Conservation (phyloP, 2,113 vertebrate species). For the Xenopus borealis region DNA sequence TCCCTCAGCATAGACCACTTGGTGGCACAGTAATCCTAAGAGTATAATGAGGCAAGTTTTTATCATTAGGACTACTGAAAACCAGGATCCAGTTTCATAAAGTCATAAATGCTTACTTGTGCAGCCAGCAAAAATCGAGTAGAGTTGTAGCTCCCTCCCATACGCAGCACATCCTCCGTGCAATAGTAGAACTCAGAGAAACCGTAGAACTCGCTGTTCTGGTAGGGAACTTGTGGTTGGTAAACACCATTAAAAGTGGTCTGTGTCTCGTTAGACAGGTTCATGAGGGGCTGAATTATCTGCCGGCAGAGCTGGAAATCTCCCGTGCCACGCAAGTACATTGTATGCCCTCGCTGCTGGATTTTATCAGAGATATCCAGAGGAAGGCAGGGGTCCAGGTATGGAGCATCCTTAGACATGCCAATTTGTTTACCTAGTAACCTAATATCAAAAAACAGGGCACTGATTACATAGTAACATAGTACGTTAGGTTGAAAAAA, state of each 20-base stretch:
- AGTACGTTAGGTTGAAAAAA: too few relatives aligned
- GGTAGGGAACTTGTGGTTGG: constrained; percentile 84
- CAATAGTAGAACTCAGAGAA: constrained; percentile 98
- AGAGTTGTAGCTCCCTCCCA: constrained; percentile 88
- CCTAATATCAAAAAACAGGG: constrained; percentile 51
- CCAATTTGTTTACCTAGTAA: constrained; percentile 73
- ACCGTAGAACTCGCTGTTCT: constrained; percentile 92
- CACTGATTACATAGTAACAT: too few relatives aligned
- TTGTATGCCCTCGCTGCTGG: constrained; percentile 59
- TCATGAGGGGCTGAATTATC: constrained; percentile 82
- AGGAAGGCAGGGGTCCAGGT: constrained; percentile 89
- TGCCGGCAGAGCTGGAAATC: constrained; percentile 81
- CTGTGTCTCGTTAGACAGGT: constrained; percentile 79
- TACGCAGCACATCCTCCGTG: constrained; percentile 90
- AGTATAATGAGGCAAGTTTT: neutral
- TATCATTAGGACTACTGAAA: too few relatives aligned
- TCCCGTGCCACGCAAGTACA: constrained; percentile 81
- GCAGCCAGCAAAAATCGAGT: constrained; percentile 78
- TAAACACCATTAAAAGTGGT: constrained; percentile 86
- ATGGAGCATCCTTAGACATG: constrained; percentile 66
- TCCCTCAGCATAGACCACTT: constrained; percentile 84
- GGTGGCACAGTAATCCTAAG: constrained; percentile 89
- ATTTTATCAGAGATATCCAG: constrained; percentile 80
- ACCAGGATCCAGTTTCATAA: neutral
- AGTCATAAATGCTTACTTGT: constrained; percentile 63